Evolutionary conservation across 2,888 invertebrate genomes (phyloP).

Genomic region (Atethmia centrago): DNA sequence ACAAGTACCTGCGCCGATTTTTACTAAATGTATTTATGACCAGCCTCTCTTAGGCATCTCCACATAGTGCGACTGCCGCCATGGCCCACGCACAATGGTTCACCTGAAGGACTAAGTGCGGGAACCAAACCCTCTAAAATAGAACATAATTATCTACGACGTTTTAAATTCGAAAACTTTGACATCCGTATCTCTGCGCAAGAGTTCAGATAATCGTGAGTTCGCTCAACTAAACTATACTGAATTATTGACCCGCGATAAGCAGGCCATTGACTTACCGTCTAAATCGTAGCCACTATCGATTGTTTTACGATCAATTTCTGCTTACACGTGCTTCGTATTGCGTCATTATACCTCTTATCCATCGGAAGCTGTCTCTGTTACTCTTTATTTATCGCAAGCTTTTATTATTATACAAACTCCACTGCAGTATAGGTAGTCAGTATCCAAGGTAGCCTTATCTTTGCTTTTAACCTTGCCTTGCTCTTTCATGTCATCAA

Average conservation of each 20-base stretch:
- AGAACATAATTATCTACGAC: no score
- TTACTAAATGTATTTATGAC: no score
- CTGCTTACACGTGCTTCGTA: conserved; percentile 65
- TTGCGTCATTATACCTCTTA: conserved; percentile 66
- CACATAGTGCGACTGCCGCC: no score
- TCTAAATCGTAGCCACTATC: conserved; percentile 68
- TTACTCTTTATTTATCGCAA: conserved; percentile 30
- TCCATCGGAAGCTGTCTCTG: conserved; percentile 37
- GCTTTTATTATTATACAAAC: conserved; percentile 34
- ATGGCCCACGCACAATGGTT: no score
- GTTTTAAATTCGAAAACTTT: conserved; percentile 66
- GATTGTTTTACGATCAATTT: conserved; percentile 72
- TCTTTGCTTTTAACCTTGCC: conserved; percentile 5
- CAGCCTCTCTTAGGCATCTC: no score
- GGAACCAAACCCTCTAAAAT: no score
- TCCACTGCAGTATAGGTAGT: conserved; percentile 26
- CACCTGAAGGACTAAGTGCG: no score
- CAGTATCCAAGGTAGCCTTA: neutral
- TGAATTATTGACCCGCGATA: conserved; percentile 81
- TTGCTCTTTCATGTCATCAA: neutral
- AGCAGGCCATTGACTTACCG: conserved; percentile 80
- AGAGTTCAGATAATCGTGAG: conserved; percentile 68
- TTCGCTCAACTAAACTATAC: conserved; percentile 76
- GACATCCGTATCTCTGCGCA: conserved; percentile 65
- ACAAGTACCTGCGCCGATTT: no score